Conservation (phyloP, 92 coral and sea anemone species). For the Phenganax subtilis region DNA sequence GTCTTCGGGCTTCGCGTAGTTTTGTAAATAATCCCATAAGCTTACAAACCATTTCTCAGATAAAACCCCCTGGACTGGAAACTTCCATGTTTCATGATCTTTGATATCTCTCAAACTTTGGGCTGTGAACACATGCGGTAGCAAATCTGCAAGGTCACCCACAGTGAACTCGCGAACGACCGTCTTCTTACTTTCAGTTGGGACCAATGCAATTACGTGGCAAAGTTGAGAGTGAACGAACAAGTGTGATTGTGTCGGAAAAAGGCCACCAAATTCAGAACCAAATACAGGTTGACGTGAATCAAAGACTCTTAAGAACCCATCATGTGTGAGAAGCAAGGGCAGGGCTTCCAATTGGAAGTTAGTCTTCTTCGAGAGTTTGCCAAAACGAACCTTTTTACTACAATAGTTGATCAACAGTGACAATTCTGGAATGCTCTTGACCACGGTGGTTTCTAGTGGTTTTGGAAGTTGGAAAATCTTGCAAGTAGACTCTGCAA, state of each 20-base stretch:
- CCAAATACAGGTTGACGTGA: constrained; percentile 34
- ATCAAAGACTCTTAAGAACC: constrained; percentile 59
- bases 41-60: constrained; percentile 73
- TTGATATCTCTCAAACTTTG: constrained; percentile 61
- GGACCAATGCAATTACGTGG: constrained; percentile 40
- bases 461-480: background rate
- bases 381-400: background rate
- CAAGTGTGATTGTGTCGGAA: constrained; percentile 63
- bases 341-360: constrained; percentile 67
- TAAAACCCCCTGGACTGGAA: constrained; percentile 45
- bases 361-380: too few relatives aligned
- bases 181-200: constrained; percentile 40
- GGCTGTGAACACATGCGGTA: constrained; percentile 55
- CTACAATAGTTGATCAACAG: background rate
- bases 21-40: constrained; percentile 57
- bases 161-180: constrained; percentile 73
- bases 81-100: constrained; percentile 72
- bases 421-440: constrained; percentile 2
- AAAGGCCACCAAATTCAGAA: constrained; percentile 58
- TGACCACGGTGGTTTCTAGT: constrained; percentile 1
- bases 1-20: constrained; percentile 55
- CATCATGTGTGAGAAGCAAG: constrained; percentile 76
- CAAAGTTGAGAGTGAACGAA: constrained; percentile 67
- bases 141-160: constrained; percentile 58
- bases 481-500: constrained; percentile 38